Evolutionary conservation across 2,797 vertebrate genomes (phyloP).

Genomic region (Sebastes oblongus): DNA sequence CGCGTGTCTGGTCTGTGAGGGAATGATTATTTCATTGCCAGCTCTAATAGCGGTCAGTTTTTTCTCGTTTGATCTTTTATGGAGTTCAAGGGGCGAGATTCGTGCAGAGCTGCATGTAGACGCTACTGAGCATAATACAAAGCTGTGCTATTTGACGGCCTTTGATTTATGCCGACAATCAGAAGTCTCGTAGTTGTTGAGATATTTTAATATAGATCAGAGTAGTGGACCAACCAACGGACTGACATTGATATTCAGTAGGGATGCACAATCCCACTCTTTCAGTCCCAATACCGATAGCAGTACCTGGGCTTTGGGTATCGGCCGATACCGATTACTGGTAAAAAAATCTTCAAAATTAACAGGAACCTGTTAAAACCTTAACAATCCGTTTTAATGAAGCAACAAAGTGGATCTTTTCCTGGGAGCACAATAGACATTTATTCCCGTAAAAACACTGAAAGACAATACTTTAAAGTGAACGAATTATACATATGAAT

Average conservation of each 20-base stretch:
- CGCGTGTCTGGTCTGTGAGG: background rate
- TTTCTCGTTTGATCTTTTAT: background rate
- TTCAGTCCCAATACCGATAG: no score
- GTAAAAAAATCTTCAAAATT: no score
- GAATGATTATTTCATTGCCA: slow-evolving; percentile 1
- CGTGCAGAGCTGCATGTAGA: background rate
- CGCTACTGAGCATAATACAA: background rate
- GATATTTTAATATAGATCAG: background rate
- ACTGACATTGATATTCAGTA: background rate
- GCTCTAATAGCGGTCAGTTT: slow-evolving; percentile 8
- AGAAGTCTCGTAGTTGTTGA: background rate
- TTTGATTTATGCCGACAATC: background rate
- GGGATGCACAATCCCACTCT: no score
- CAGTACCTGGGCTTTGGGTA: no score
- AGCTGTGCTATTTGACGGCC: background rate
- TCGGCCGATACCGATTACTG: no score
- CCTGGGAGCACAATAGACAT: background rate
- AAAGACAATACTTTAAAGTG: background rate
- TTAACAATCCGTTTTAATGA: no score
- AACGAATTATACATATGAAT: background rate
- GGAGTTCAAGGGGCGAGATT: background rate
- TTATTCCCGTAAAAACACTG: background rate
- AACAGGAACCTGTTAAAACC: no score
- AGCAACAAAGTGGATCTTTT: no score
- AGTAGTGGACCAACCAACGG: background rate